Base-by-base conservation (phyloP, 2,888 invertebrate species). In the Drosophila flavopinicola region DNA sequence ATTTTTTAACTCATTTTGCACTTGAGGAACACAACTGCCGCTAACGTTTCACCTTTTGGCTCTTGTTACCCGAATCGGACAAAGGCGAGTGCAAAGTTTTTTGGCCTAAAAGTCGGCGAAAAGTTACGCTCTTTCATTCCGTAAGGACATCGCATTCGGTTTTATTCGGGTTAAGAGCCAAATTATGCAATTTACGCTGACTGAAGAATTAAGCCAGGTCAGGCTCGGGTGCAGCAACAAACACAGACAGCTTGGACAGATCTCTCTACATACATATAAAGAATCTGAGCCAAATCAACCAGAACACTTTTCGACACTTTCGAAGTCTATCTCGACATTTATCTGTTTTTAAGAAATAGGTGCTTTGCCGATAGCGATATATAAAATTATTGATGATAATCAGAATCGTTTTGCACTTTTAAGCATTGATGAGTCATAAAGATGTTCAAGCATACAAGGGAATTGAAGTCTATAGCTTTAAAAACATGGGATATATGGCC, bases 1-100 rank as follows among this genome's bases (percentile, higher is more conserved):
- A 85, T 85, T 78, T 79, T 72, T 77, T 71, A 85, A 77, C 87
- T 84, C 71, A 80, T 87, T 87, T 87, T 84, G 63, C 75, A 84
- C 82, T 83, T 58, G 72, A 75, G 57, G 39, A 68, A 64, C 57
- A 66, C 52, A 78, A 68, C 60, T 59, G 61, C 58, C 30, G 59
- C 56, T 30, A 70, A 32, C 54, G 9, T 51, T 80, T 77, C 74
- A 67, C 66, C 79, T 83, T 72, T 82, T 68, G 41, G 32, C 60
- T 53, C 45, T 64, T 45, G 44, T 59, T 58, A 57, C 64, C 44
- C 25, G 57, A 51, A 53, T 60, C 60, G 61, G 37, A 68, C 61
- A 79, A 86, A 73, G 73, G 39, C 63, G 56, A 82, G 74, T 74
- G 59, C 61, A 65, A 85, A 82, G 78, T 85, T 80, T 77, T 58